phyloP scores from a whole-genome alignment of 1,140 invertebrate species.

The Radopholus similis region DNA sequence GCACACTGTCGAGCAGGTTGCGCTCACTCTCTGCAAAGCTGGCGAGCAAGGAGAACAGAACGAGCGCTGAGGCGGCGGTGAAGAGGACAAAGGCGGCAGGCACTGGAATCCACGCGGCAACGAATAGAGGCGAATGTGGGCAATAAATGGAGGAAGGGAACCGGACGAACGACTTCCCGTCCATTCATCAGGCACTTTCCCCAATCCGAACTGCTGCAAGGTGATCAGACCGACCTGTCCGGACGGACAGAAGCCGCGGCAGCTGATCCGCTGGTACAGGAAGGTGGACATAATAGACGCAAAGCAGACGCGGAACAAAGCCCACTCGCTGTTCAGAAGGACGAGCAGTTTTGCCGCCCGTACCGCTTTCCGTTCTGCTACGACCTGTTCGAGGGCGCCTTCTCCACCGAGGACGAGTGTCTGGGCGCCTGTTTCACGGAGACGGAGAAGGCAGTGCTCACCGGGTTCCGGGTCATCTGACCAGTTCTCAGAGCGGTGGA shows the following conservation, averaged over 20 bases:
- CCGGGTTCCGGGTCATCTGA: slow-evolving; percentile 19
- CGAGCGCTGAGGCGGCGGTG: background rate
- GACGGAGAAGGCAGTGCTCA: slow-evolving; percentile 14
- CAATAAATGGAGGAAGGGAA: background rate
- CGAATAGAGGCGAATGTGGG: background rate
- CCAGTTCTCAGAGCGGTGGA: background rate
- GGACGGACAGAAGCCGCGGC: background rate
- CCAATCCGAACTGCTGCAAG: slow-evolving; percentile 9
- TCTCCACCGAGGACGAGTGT: slow-evolving; percentile 16
- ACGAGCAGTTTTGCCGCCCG: slow-evolving; percentile 24
- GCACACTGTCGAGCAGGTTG: background rate
- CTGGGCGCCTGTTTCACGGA: slow-evolving; percentile 18
- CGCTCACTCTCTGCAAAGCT: background rate
- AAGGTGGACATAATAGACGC: background rate
- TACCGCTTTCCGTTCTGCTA: slow-evolving; percentile 20
- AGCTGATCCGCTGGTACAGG: background rate
- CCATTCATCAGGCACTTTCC: background rate
- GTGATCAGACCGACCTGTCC: slow-evolving; percentile 10
- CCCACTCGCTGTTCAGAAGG: slow-evolving; percentile 16
- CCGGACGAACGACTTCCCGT: background rate
- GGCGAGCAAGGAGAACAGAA: background rate
- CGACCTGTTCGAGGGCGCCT: slow-evolving; percentile 1
- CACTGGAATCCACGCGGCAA: background rate
- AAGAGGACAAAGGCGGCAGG: background rate
- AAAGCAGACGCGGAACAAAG: background rate